phyloP scores from a whole-genome alignment of 2,113 vertebrate species.

The Syrrhaptes paradoxus region DNA sequence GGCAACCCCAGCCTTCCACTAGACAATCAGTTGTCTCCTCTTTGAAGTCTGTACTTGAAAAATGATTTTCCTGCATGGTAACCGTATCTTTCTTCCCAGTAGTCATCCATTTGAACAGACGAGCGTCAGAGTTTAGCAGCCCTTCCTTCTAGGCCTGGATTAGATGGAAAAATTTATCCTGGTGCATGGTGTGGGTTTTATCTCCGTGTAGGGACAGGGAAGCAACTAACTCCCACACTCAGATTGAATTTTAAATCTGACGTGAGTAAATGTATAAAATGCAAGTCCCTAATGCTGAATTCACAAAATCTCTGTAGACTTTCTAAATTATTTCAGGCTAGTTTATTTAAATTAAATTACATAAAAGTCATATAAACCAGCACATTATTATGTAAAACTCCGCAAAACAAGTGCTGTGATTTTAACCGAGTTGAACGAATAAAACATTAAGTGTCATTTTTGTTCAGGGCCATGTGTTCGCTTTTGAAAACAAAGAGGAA shows the following conservation, averaged over 20 bases:
- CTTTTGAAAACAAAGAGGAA: slow-evolving; percentile 61
- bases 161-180: slow-evolving; percentile 24
- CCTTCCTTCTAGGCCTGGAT: background rate
- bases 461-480: slow-evolving; percentile 35
- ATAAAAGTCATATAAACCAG: slow-evolving; percentile 31
- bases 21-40: background rate
- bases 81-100: background rate
- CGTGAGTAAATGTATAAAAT: slow-evolving; percentile 34
- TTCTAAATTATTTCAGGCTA: slow-evolving; percentile 26
- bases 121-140: background rate
- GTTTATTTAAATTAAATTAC: slow-evolving; percentile 55
- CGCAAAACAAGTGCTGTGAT: slow-evolving; percentile 33
- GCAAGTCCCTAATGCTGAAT: slow-evolving; percentile 19
- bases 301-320: slow-evolving; percentile 20
- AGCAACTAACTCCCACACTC: slow-evolving; percentile 19
- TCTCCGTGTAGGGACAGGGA: background rate
- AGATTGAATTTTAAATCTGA: slow-evolving; percentile 10
- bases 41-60: background rate
- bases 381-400: slow-evolving; percentile 38
- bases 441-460: slow-evolving; percentile 30
- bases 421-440: slow-evolving; percentile 44
- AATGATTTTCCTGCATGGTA: background rate
- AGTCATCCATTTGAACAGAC: background rate
- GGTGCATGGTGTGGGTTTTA: background rate
- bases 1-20: background rate